phyloP scores from a whole-genome alignment of 1,140 invertebrate species.

The Chironomus tepperi region DNA sequence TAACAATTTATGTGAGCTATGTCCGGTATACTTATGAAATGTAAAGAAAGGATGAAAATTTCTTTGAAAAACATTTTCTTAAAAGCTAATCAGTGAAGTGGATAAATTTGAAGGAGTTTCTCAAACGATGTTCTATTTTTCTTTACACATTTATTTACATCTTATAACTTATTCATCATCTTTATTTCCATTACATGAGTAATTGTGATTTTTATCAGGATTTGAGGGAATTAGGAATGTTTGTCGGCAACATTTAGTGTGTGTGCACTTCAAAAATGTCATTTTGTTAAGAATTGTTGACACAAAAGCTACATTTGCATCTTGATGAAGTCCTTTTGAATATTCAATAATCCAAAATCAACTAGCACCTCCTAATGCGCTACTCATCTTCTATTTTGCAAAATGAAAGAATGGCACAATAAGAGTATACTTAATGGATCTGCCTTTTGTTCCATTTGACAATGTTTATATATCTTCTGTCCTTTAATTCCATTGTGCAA shows the following conservation, averaged over 20 bases:
- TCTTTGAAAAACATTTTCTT: not conserved
- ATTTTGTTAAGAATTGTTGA: not conserved
- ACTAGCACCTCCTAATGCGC: constrained; percentile 10
- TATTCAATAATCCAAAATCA: not conserved
- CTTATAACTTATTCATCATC: not conserved
- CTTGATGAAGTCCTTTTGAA: not conserved
- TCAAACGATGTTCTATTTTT: not conserved
- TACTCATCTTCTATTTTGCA: not conserved
- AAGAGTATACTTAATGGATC: not conserved
- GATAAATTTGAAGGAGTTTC: not conserved
- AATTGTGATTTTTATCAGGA: not conserved
- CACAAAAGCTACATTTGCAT: not conserved
- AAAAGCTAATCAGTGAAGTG: not conserved
- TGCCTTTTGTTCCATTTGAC: not conserved
- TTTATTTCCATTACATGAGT: not conserved
- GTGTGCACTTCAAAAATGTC: not conserved
- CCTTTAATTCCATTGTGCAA: constrained; percentile 2
- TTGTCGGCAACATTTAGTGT: not conserved
- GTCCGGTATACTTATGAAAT: not conserved
- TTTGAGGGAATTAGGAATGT: too few species aligned
- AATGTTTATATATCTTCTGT: not conserved
- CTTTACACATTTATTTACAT: not conserved
- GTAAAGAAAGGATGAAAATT: not conserved
- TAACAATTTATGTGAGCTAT: not conserved
- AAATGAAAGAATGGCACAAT: not conserved